A percentile compares a stretch with the other conserved stretches of the same genome.
Conservation (phyloP, 2,113 vertebrate genomes). For the Leuciscus idus region DNA sequence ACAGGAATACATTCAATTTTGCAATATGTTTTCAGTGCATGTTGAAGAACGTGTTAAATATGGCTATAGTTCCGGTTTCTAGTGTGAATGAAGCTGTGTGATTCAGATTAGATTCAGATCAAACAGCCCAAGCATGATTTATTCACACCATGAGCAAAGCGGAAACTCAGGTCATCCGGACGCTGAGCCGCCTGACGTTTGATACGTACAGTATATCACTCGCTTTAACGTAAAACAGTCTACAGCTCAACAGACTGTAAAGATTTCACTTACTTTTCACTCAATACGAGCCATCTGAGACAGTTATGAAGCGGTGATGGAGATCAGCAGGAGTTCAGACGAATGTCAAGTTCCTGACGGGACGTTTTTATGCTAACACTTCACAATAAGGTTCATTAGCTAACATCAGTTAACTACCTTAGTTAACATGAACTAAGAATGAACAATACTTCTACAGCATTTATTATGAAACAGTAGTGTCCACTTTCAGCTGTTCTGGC, state of each 20-base stretch:
- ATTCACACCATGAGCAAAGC: background rate
- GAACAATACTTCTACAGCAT: no score
- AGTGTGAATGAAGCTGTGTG: conserved; percentile 15
- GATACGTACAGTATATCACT: background rate
- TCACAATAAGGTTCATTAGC: no score
- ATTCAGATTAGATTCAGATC: background rate
- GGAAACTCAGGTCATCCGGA: background rate
- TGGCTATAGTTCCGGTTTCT: background rate
- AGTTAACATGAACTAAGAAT: no score
- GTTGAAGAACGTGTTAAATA: background rate
- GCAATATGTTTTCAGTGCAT: background rate
- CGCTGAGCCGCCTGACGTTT: background rate
- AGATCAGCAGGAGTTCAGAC: no score
- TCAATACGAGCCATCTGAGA: background rate
- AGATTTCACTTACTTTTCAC: background rate
- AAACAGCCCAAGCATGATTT: conserved; percentile 1
- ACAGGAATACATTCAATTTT: background rate
- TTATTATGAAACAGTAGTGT: background rate
- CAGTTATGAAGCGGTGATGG: no score
- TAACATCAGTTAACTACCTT: no score
- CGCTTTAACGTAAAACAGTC: background rate
- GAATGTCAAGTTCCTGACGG: no score
- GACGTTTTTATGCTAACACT: no score
- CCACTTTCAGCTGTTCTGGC: background rate
- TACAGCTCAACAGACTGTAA: background rate